These are phyloP conservation scores for Halcyon leucocephala DNA, from an alignment of 2,797 vertebrate genomes.

Conservation along the genomic window DNA sequence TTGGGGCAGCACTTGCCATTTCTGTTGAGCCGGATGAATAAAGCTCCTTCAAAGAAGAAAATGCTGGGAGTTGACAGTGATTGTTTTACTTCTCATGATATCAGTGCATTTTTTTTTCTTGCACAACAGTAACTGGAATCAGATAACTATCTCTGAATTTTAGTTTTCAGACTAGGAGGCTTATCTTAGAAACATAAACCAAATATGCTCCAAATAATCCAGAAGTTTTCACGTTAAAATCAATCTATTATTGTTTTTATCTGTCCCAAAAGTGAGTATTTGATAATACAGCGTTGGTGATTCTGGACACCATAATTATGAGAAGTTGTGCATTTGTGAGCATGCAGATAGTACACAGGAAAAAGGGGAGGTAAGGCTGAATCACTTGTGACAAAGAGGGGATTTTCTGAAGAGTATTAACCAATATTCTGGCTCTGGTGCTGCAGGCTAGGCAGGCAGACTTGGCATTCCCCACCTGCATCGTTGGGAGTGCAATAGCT, in stretches of 20 bases:
- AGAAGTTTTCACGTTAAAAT: not conserved
- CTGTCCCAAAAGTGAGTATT: not conserved
- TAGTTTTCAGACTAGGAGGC: not conserved
- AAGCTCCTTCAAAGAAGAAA: not conserved
- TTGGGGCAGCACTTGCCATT: not conserved
- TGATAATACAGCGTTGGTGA: not conserved
- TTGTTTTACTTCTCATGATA: not conserved
- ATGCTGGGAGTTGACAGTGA: not conserved
- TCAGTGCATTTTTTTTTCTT: not conserved
- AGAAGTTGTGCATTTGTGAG: not conserved
- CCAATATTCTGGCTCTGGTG: not conserved
- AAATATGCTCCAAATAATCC: not conserved
- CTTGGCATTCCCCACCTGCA: not conserved
- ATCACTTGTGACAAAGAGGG: not conserved
- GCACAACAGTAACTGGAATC: not conserved
- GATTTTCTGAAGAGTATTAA: not conserved
- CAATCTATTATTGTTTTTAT: not conserved
- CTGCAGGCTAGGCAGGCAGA: not conserved
- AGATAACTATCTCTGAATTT: not conserved
- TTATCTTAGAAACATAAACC: not conserved
- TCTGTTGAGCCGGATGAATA: not conserved
- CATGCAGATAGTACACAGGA: not conserved
- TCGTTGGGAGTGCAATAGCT: not conserved
- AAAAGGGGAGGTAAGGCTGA: not conserved
- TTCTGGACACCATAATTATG: not conserved